Percentiles rank a stretch among this genome's conserved stretches.
These are phyloP conservation scores for Orchesellides sinensis DNA, from an alignment of 2,888 invertebrate genomes.

Conservation along the genomic window DNA sequence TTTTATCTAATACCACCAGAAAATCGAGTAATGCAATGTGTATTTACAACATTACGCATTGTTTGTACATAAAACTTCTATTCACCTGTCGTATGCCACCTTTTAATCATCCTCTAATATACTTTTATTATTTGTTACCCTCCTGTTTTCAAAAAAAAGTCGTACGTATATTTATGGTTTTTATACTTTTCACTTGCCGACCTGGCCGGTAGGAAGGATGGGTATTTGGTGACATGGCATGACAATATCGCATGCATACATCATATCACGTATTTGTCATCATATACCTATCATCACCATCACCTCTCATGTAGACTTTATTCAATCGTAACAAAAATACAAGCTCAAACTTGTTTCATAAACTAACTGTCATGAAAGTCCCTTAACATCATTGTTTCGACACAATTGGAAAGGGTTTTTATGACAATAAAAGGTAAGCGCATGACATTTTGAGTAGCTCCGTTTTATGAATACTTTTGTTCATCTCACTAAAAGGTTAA, in stretches of 20 bases:
- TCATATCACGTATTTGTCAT: slow-evolving; percentile 39
- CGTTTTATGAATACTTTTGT: neutral
- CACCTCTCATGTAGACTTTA: neutral
- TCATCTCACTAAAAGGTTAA: neutral
- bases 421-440: slow-evolving; percentile 18
- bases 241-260: neutral
- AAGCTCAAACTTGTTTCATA: slow-evolving; percentile 41
- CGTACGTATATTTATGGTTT: neutral
- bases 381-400: slow-evolving; percentile 28
- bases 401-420: slow-evolving; percentile 38
- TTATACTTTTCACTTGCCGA: slow-evolving; percentile 1
- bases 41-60: neutral
- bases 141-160: neutral
- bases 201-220: neutral
- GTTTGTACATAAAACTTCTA: neutral
- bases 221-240: slow-evolving; percentile 13
- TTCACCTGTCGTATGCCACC: neutral
- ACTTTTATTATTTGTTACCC: neutral
- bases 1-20: neutral
- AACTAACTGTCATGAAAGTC: slow-evolving; percentile 37
- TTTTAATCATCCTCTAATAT: neutral
- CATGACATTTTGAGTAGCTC: slow-evolving; percentile 29
- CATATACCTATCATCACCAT: slow-evolving; percentile 27
- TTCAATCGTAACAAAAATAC: neutral
- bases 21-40: neutral